Conservation (phyloP, 2,113 vertebrate genomes). For the Etia nguti region DNA sequence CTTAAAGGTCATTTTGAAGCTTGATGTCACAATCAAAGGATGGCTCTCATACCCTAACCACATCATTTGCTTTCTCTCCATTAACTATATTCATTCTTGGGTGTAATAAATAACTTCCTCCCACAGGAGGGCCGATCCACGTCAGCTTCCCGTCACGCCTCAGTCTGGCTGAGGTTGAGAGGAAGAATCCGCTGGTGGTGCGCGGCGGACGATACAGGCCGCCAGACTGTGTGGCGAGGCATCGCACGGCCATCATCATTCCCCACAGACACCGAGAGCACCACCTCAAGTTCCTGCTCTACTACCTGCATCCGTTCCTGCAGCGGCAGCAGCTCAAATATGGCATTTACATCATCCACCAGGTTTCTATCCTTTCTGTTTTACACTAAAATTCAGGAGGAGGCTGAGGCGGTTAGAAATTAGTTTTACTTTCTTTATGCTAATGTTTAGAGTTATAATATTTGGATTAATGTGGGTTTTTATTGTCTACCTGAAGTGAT, state of each 20-base stretch:
- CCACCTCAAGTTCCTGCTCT: conserved; percentile 77
- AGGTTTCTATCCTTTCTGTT: conserved; percentile 6
- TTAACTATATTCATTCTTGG: not conserved
- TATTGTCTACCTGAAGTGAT: not conserved
- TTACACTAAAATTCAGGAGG: not conserved
- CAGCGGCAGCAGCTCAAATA: conserved; percentile 79
- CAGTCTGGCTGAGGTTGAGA: conserved; percentile 61
- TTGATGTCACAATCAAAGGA: not conserved
- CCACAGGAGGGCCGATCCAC: conserved; percentile 74
- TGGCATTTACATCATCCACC: conserved; percentile 79
- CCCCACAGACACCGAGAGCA: conserved; percentile 75
- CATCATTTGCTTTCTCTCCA: not conserved
- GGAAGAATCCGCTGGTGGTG: conserved; percentile 74
- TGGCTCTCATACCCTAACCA: not conserved
- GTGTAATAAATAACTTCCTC: not conserved
- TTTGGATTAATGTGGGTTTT: not conserved
- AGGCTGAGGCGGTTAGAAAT: rapidly evolving
- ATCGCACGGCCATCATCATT: conserved; percentile 76
- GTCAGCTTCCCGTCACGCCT: conserved; percentile 72
- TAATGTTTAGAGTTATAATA: not conserved
- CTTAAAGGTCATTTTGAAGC: not conserved
- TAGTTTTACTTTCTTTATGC: rapidly evolving
- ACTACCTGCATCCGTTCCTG: conserved; percentile 79
- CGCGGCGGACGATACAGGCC: conserved; percentile 76
- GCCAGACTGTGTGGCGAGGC: conserved; percentile 69